These are phyloP conservation scores for Hylaea fasciaria DNA, from an alignment of 2,888 invertebrate species.

Conservation along the genomic window DNA sequence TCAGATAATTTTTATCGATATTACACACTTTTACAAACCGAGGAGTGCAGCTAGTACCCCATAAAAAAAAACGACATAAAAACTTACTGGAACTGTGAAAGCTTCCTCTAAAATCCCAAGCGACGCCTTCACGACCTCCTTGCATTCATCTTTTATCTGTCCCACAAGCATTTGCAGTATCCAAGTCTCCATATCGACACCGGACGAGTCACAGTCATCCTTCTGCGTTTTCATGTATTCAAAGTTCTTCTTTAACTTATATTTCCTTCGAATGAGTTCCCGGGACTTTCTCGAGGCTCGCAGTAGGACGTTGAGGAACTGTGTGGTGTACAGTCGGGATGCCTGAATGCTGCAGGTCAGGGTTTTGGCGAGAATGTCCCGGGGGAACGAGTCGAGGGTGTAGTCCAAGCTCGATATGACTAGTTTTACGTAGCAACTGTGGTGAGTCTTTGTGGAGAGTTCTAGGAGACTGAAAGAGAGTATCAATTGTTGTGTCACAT, in stretches of 20 bases:
- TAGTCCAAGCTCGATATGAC: slow-evolving; percentile 97
- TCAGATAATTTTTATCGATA: neutral
- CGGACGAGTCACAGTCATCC: slow-evolving; percentile 56
- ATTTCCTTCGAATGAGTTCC: slow-evolving; percentile 73
- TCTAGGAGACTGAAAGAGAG: slow-evolving; percentile 88
- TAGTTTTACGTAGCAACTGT: slow-evolving; percentile 97
- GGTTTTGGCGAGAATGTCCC: slow-evolving; percentile 86
- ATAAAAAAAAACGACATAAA: too few relatives aligned
- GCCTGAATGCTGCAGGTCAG: slow-evolving; percentile 84
- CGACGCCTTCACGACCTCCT: slow-evolving; percentile 91
- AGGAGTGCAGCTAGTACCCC: too few relatives aligned
- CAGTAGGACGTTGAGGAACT: slow-evolving; percentile 94
- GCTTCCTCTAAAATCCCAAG: slow-evolving; percentile 95
- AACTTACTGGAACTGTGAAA: slow-evolving; percentile 92
- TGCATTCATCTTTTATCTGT: slow-evolving; percentile 93
- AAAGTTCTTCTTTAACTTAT: slow-evolving; percentile 71
- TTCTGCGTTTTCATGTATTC: slow-evolving; percentile 64
- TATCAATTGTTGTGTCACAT: neutral
- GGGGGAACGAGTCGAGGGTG: slow-evolving; percentile 88
- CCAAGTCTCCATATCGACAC: slow-evolving; percentile 92
- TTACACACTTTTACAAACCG: neutral
- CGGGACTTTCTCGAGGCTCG: slow-evolving; percentile 86
- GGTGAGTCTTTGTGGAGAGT: slow-evolving; percentile 92
- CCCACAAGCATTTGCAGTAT: slow-evolving; percentile 93
- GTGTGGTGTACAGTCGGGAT: slow-evolving; percentile 93